Conservation (phyloP, 2,888 invertebrate species). For the Tinea pellionella region DNA sequence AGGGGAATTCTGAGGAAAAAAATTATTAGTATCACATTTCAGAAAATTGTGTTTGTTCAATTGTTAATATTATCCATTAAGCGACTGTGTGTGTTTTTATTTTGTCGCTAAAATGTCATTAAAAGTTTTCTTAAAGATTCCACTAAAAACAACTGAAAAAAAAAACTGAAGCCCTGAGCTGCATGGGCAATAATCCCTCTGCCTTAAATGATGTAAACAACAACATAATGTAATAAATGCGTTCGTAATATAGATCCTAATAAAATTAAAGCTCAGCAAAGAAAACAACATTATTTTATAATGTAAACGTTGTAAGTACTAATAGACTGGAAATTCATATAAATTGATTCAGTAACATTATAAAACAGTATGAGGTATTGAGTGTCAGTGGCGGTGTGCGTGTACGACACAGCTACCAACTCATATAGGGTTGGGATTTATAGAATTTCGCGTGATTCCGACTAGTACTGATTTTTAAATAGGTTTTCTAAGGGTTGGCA, state of each 20-base stretch:
- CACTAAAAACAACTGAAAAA: too few relatives aligned
- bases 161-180: too few relatives aligned
- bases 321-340: not conserved
- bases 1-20: too few relatives aligned
- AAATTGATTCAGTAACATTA: not conserved
- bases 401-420: constrained; percentile 22
- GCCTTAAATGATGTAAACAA: too few relatives aligned
- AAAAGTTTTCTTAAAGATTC: too few relatives aligned
- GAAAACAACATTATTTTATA: not conserved
- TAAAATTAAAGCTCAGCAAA: not conserved
- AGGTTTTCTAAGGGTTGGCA: not conserved
- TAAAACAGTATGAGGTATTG: constrained; percentile 14
- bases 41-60: too few relatives aligned
- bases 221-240: too few relatives aligned
- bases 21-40: too few relatives aligned
- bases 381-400: constrained; percentile 25
- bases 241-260: not conserved
- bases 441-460: constrained; percentile 33
- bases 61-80: too few relatives aligned
- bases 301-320: not conserved
- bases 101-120: too few relatives aligned
- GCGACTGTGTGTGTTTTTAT: too few relatives aligned
- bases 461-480: not conserved
- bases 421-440: constrained; percentile 32
- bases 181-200: too few relatives aligned